Evolutionary conservation across 1,140 invertebrate species (phyloP).

Genomic region (Dendroctonus valens): DNA sequence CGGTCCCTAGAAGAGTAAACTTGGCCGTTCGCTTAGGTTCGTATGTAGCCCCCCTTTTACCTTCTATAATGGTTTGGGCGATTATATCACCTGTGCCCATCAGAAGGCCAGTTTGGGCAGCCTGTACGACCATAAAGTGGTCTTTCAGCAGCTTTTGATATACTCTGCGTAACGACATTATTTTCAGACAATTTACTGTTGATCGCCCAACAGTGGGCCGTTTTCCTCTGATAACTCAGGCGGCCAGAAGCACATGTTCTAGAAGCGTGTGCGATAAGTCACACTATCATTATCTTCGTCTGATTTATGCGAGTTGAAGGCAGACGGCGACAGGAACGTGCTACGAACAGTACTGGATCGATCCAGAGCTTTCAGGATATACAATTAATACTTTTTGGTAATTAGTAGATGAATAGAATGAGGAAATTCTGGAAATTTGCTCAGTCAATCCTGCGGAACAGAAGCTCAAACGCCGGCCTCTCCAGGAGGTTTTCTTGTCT

Average conservation of each 20-base stretch:
- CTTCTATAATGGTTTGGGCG: slow-evolving; percentile 54
- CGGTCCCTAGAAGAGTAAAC: slow-evolving; percentile 54
- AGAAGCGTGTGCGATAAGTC: background rate
- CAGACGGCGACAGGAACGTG: background rate
- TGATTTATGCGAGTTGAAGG: background rate
- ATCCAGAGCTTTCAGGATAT: too few relatives aligned
- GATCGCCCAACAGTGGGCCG: background rate
- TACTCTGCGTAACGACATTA: slow-evolving; percentile 26
- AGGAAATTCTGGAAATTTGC: background rate
- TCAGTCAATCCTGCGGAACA: background rate
- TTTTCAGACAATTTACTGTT: background rate
- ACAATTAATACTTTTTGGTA: too few relatives aligned
- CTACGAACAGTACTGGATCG: background rate
- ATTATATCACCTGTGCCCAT: slow-evolving; percentile 56
- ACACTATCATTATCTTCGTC: background rate
- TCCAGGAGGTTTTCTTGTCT: background rate
- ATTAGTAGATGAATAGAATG: background rate
- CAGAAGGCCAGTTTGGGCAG: slow-evolving; percentile 54
- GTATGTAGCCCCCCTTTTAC: slow-evolving; percentile 44
- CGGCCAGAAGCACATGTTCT: background rate
- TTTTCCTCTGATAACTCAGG: background rate
- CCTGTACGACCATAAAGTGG: slow-evolving; percentile 52
- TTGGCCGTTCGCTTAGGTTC: slow-evolving; percentile 51
- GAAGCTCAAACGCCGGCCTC: too few relatives aligned
- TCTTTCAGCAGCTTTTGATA: slow-evolving; percentile 50